Evolutionary conservation across 2,113 vertebrate species (phyloP), one percentile per base, ranked within the genome.

Genomic region (Cynoglossus semilaevis): DNA sequence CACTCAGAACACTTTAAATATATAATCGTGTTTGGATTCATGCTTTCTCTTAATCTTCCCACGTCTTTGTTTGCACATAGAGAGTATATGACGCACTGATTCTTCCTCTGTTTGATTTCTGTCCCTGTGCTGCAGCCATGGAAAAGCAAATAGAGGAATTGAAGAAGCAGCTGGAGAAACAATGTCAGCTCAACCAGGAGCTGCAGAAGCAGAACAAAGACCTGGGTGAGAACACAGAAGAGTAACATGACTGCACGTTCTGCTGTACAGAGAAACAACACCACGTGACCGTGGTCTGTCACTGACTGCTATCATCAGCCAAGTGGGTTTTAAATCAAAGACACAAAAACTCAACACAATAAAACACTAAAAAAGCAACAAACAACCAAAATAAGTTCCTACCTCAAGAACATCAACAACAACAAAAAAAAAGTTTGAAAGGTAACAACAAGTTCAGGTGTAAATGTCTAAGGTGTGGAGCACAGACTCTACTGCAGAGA

Each of bases 61-160:
- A 19, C 7, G n/a, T 59, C 1, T 9, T 13, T 5, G 1, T 4
- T 13, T 14, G 19, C 10, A 40, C 9, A 41, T 14, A 47, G 16
- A 43, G 40, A 51, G 38, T 7, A 45, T 64, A 2, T n/a, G 11
- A 10, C 0, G 10, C 15, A 6, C 15, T 1, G 4, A 22, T 50
- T 45, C 11, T 44, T 34, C 2, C 5, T 43, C 4, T 36, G 18
- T 58, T 0, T 38, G 29, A 42, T 17, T 36, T n/a, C 14, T 15
- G 8, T 8, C 7, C 7, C 14, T 37, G 36, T 7, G 6, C 14
- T 40, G 36, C 37, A 87, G 85, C 14, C 69, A 91, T 91, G 91
- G 91, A 91, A 79, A 83, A 74, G 29, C 85, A 89, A 68, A 11
- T 92, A 9, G 84, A 89, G 63, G 85, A 91, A 7, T 72, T 92